These are phyloP conservation scores for Octonoba sinensis DNA, from an alignment of 2,888 invertebrate genomes.

Conservation along the genomic window DNA sequence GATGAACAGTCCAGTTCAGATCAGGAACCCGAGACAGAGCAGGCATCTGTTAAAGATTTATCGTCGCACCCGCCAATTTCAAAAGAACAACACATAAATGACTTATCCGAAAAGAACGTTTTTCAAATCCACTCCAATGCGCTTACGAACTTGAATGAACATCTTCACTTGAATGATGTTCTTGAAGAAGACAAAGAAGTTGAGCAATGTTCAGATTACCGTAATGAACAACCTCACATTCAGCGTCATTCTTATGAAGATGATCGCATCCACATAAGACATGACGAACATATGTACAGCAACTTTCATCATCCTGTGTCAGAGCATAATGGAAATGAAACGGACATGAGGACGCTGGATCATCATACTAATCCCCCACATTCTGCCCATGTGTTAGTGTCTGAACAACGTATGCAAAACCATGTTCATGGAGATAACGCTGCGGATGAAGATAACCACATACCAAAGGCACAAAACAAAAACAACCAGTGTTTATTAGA, in stretches of 20 bases:
- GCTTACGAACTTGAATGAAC: slow-evolving; percentile 31
- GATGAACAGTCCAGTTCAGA: slow-evolving; percentile 23
- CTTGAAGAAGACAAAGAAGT: slow-evolving; percentile 16
- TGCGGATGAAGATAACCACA: not conserved
- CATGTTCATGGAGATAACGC: not conserved
- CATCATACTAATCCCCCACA: slow-evolving; percentile 16
- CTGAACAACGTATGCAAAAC: slow-evolving; percentile 3
- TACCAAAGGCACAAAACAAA: slow-evolving; percentile 4
- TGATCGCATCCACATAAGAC: slow-evolving; percentile 23
- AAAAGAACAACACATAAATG: slow-evolving; percentile 3
- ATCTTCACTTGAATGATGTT: slow-evolving; percentile 29
- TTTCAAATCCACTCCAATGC: slow-evolving; percentile 14
- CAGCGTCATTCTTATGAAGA: slow-evolving; percentile 16
- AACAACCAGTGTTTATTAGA: slow-evolving; percentile 10
- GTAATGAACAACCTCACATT: slow-evolving; percentile 43
- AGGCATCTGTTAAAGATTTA: not conserved
- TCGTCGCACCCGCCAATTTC: slow-evolving; percentile 4
- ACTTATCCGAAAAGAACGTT: slow-evolving; percentile 1
- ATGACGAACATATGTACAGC: slow-evolving; percentile 39
- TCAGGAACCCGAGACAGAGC: slow-evolving; percentile 13
- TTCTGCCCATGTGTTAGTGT: not conserved
- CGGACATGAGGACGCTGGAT: slow-evolving; percentile 21
- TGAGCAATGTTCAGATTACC: slow-evolving; percentile 26
- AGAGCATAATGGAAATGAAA: slow-evolving; percentile 20
- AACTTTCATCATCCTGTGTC: slow-evolving; percentile 19